Evolutionary conservation across 2,113 vertebrate species (phyloP), one percentile per base, ranked within the genome.

Genomic region (Silurus glanis): DNA sequence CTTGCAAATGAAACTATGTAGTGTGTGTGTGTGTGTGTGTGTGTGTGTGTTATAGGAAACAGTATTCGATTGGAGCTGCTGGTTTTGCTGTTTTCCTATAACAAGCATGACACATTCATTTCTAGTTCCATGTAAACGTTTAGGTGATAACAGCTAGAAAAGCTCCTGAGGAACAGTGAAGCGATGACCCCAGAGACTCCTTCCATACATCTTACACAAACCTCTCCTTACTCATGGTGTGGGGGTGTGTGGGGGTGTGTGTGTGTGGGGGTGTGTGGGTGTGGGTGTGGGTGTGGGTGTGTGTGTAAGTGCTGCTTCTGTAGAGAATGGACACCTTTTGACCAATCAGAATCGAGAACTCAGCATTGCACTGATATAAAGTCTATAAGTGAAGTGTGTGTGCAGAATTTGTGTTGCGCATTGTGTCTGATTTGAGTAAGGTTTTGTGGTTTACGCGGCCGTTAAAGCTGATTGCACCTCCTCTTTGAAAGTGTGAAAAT

Each of bases 401-500:
- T 4, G 74, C 37, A 37, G 37, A 37, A 37, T 37, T 37, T 16
- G 28, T 53, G 74, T 76, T n/a, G 49, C 13, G 10, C 72, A 23
- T 47, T 25, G 12, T 25, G 13, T 78, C 51, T 55, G 51, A 56
- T 61, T 75, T 85, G 47, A 64, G 61, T 64, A 82, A 82, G 12
- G 45, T 62, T 82, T 64, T 82, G 80, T 47, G 80, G 80, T 82
- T 82, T 49, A 8, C 23, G 12, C 64, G 45, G 80, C 59, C 3
- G 59, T 82, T 82, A 37, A 51, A 47, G 47, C 6, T 56, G 16
- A 84, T 53, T 84, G 71, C 71, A 51, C 6, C 58, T 58, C 21
- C 0, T 3, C 28, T 49, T 21, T 75, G 21, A 74, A 84, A 84
- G 82, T 83, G 82, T 71, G 82, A 83, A 83, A 83, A 72, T 53